Conservation (phyloP, 2,797 vertebrate species). For the Microctenopoma lineatum region DNA sequence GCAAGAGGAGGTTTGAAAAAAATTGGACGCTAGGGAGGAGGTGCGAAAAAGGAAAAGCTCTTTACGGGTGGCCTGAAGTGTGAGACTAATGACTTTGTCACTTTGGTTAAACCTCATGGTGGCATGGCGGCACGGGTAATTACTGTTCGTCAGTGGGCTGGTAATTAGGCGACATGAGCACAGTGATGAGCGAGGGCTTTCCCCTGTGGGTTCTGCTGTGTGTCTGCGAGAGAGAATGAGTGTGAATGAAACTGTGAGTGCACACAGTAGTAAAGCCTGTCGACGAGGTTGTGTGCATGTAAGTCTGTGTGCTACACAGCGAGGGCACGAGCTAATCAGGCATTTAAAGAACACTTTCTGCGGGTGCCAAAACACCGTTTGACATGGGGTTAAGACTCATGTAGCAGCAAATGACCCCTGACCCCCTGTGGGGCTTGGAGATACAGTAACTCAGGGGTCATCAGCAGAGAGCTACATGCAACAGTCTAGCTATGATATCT, state of each 20-base stretch:
- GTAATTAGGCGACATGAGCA: conserved; percentile 85
- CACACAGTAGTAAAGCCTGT: conserved; percentile 49
- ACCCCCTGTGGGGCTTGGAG: conserved; percentile 45
- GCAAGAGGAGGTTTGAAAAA: conserved; percentile 20
- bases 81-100: conserved; percentile 84
- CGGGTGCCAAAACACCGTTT: conserved; percentile 73
- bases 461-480: conserved; percentile 37
- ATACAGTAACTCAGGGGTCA: conserved; percentile 44
- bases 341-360: conserved; percentile 70
- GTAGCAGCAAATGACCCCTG: conserved; percentile 63
- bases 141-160: conserved; percentile 83
- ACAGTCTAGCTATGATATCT: conserved; percentile 33
- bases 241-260: conserved; percentile 64
- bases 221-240: conserved; percentile 57
- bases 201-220: conserved; percentile 72
- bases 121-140: conserved; percentile 82
- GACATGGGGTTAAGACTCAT: conserved; percentile 55
- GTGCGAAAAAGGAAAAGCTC: conserved; percentile 55
- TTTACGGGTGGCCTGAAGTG: conserved; percentile 76
- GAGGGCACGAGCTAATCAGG: conserved; percentile 68
- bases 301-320: conserved; percentile 15
- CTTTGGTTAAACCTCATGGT: conserved; percentile 82
- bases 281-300: conserved; percentile 29
- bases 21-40: conserved; percentile 14
- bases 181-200: conserved; percentile 79